phyloP scores from a whole-genome alignment of 2,113 vertebrate genomes.

The Eurystomus gularis region DNA sequence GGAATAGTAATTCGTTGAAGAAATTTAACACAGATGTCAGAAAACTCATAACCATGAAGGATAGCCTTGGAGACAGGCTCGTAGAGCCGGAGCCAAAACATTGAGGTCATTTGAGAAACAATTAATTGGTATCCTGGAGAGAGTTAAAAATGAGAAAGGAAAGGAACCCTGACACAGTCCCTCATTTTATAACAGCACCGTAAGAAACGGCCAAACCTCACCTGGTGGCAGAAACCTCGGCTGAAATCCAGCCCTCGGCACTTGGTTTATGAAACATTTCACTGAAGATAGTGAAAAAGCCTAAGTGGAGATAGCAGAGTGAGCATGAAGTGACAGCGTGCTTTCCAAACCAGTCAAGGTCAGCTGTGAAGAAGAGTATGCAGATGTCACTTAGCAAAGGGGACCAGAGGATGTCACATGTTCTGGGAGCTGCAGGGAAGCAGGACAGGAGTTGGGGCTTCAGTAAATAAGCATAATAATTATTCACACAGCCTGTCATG shows the following conservation, averaged over 20 bases:
- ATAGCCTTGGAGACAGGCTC: conserved; percentile 43
- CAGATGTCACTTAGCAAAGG: not conserved
- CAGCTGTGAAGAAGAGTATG: not conserved
- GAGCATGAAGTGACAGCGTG: not conserved
- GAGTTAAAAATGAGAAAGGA: conserved; percentile 30
- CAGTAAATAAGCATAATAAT: not conserved
- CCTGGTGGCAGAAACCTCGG: not conserved
- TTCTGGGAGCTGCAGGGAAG: not conserved
- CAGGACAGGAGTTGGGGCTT: not conserved
- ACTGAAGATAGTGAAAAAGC: not conserved
- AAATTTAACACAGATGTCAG: conserved; percentile 71
- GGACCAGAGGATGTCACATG: not conserved
- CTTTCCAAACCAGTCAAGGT: not conserved
- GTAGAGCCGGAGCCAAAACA: conserved; percentile 53
- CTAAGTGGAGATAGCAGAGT: not conserved
- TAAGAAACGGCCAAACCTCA: not conserved
- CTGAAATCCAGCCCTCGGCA: not conserved
- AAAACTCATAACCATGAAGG: conserved; percentile 58
- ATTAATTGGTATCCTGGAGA: conserved; percentile 48
- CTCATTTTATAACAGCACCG: not conserved
- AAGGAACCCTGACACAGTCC: not conserved
- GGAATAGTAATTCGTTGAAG: conserved; percentile 37
- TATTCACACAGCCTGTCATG: accelerated
- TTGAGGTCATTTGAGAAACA: conserved; percentile 50
- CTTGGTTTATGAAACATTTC: not conserved